A percentile compares a stretch with the other conserved stretches of the same genome.
Conservation (phyloP, 2,888 invertebrate genomes). For the Saturnia pavonia region DNA sequence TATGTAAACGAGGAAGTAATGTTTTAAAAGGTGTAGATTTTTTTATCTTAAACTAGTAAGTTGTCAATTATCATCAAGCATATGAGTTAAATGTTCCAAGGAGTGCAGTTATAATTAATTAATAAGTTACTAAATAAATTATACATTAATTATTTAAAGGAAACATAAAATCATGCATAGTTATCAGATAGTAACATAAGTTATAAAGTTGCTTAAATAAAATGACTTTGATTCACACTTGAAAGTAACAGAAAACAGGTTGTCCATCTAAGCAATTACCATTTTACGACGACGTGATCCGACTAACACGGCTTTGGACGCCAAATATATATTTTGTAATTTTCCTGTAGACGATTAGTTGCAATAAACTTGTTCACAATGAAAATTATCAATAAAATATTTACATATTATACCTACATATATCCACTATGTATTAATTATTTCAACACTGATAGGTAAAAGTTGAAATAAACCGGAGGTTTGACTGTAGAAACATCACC, state of each 20-base stretch:
- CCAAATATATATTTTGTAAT: slow-evolving; percentile 45
- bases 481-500: no score
- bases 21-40: no score
- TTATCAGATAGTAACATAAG: slow-evolving; percentile 14
- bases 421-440: slow-evolving; percentile 18
- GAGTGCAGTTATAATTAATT: neutral
- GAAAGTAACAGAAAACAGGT: slow-evolving; percentile 59
- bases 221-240: slow-evolving; percentile 58
- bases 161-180: slow-evolving; percentile 12
- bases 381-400: neutral
- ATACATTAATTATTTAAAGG: slow-evolving; percentile 4
- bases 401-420: neutral
- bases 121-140: neutral
- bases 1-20: neutral
- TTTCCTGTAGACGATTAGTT: slow-evolving; percentile 39
- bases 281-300: slow-evolving; percentile 53
- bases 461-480: neutral
- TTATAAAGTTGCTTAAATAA: slow-evolving; percentile 44
- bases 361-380: slow-evolving; percentile 29
- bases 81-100: neutral
- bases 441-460: neutral
- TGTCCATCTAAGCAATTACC: slow-evolving; percentile 51
- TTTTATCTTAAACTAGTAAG: no score
- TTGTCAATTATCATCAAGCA: neutral
- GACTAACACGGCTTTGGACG: slow-evolving; percentile 47